These are phyloP conservation scores for Spilarctia lutea DNA, from an alignment of 2,888 invertebrate species.

Conservation along the genomic window DNA sequence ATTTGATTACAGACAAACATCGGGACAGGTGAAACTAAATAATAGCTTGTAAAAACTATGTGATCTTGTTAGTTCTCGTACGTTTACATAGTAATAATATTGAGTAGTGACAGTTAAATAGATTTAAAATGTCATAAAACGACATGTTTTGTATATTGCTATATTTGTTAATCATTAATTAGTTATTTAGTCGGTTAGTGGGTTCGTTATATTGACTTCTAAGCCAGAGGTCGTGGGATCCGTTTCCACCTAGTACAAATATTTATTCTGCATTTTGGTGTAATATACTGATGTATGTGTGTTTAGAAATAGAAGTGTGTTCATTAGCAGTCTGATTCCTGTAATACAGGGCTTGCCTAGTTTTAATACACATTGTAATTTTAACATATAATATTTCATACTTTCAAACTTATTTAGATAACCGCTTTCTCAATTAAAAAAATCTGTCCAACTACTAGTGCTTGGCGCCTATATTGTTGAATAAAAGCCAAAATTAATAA, in stretches of 20 bases:
- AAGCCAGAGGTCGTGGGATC: not conserved
- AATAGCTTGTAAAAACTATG: no score
- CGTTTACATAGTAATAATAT: no score
- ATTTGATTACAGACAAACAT: no score
- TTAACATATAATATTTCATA: not conserved
- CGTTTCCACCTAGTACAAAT: not conserved
- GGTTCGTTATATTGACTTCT: not conserved
- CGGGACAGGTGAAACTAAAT: no score
- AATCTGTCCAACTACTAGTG: conserved; percentile 25
- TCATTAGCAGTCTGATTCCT: not conserved
- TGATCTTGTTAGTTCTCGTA: no score
- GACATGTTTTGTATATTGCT: no score
- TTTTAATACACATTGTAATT: not conserved
- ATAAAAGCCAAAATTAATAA: conserved; percentile 72
- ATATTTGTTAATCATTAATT: no score
- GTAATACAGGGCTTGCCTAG: not conserved
- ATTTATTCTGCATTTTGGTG: not conserved
- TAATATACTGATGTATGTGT: not conserved
- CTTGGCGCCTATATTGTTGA: conserved; percentile 57
- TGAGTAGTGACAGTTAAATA: no score
- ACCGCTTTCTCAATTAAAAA: conserved; percentile 38
- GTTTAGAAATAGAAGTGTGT: not conserved
- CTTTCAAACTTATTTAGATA: conserved; percentile 21
- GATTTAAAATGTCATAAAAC: no score
- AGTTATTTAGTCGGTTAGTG: no score